These are phyloP conservation scores for Iguana delicatissima DNA, from an alignment of 2,797 vertebrate genomes.

Conservation along the genomic window DNA sequence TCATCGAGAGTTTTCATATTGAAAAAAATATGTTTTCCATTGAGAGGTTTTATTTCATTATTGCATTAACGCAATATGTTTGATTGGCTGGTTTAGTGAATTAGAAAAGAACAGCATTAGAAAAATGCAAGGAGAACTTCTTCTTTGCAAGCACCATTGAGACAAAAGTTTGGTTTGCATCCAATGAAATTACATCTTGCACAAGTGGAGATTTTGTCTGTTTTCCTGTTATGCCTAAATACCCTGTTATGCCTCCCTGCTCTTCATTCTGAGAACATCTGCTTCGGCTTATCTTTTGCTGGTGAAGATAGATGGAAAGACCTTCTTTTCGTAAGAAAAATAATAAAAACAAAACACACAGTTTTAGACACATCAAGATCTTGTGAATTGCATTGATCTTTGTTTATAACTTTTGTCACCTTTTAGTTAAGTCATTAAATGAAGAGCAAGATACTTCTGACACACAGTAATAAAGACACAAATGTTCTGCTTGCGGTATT, in stretches of 20 bases:
- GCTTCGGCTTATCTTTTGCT: neutral
- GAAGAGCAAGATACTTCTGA: neutral
- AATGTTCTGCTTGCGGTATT: neutral
- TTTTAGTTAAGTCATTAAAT: constrained; percentile 29
- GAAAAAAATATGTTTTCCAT: too few relatives aligned
- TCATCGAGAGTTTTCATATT: too few relatives aligned
- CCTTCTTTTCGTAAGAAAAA: neutral
- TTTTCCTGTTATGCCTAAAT: neutral
- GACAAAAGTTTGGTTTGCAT: neutral
- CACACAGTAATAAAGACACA: neutral
- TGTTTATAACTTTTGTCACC: neutral
- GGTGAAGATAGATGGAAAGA: neutral
- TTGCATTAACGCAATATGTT: too few relatives aligned
- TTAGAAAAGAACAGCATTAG: neutral
- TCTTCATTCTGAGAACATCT: constrained; percentile 16
- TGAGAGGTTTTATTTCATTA: too few relatives aligned
- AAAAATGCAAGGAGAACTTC: neutral
- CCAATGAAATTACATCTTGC: neutral
- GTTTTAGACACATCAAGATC: neutral
- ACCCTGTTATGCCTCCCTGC: neutral
- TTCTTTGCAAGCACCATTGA: neutral
- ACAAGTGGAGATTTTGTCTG: neutral
- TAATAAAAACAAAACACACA: neutral
- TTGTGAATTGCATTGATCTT: neutral
- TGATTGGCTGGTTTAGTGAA: neutral